Conservation (phyloP, 2,888 invertebrate genomes). For the Melinaea marsaeus region DNA sequence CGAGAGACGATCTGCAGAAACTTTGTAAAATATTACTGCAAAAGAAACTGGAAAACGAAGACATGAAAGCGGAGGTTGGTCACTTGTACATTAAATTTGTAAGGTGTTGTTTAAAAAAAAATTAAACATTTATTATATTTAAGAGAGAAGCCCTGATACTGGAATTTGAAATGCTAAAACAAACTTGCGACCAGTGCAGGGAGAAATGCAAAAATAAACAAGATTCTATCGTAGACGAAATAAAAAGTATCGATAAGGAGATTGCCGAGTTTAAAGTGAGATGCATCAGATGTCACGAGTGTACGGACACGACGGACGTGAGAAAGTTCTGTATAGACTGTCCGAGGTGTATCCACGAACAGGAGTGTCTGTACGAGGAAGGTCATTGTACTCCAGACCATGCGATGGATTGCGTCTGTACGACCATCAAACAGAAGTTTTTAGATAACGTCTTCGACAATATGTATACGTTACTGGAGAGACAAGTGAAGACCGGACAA, state of each 20-base stretch:
- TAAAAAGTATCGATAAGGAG: slow-evolving; percentile 45
- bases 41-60: slow-evolving; percentile 63
- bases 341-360: slow-evolving; percentile 51
- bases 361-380: slow-evolving; percentile 47
- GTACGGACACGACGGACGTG: slow-evolving; percentile 52
- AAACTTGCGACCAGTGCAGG: slow-evolving; percentile 48
- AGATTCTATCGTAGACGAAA: slow-evolving; percentile 44
- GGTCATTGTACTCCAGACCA: slow-evolving; percentile 48
- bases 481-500: slow-evolving; percentile 44
- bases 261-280: slow-evolving; percentile 42
- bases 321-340: slow-evolving; percentile 60
- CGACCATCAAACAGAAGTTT: slow-evolving; percentile 56
- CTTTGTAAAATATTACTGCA: slow-evolving; percentile 53
- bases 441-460: slow-evolving; percentile 68
- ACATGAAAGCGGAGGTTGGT: slow-evolving; percentile 55
- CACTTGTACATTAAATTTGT: slow-evolving; percentile 3
- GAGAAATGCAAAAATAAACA: slow-evolving; percentile 55
- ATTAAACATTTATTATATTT: slow-evolving; percentile 28
- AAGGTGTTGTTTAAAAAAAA: background rate
- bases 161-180: slow-evolving; percentile 53
- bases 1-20: slow-evolving; percentile 58
- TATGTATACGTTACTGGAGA: slow-evolving; percentile 63
- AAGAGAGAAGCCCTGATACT: slow-evolving; percentile 52
- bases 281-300: slow-evolving; percentile 54
- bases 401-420: slow-evolving; percentile 58